Percentiles rank a stretch among this genome's conserved stretches.
Evolutionary conservation across 2,113 vertebrate genomes (phyloP).

Genomic region (Dasyornis broadbenti): DNA sequence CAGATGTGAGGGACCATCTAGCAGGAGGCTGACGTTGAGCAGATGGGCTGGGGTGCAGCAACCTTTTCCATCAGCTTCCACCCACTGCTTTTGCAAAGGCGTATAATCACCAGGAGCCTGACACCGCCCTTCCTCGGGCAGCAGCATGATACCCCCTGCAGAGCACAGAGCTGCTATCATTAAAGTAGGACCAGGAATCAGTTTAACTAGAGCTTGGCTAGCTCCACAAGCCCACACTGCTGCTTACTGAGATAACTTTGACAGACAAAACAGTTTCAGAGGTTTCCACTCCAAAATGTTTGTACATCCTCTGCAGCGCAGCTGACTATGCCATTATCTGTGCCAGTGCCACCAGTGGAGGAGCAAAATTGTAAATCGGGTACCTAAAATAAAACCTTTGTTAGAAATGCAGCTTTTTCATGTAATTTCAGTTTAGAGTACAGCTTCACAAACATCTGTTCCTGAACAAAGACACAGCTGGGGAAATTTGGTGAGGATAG

Average conservation of each 20-base stretch:
- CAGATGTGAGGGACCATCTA: slow-evolving; percentile 30
- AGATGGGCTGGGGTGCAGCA: slow-evolving; percentile 34
- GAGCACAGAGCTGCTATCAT: background rate
- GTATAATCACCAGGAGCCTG: background rate
- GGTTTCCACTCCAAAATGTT: background rate
- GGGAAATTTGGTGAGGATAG: background rate
- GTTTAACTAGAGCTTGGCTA: background rate
- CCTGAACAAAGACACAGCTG: background rate
- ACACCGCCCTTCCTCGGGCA: background rate
- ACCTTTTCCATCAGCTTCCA: background rate
- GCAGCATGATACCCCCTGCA: background rate
- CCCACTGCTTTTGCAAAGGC: background rate
- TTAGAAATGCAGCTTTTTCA: background rate
- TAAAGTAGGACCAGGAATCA: background rate
- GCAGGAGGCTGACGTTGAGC: slow-evolving; percentile 37
- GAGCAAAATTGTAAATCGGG: background rate
- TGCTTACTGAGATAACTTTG: background rate
- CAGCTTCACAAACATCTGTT: background rate
- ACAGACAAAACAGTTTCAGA: background rate
- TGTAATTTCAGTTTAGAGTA: background rate
- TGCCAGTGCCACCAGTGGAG: background rate
- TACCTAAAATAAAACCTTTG: background rate
- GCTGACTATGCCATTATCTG: background rate
- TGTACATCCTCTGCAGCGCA: too few relatives aligned
- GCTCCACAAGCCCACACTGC: background rate